phyloP scores from a whole-genome alignment of 2,888 invertebrate genomes.

The Hyposoter didymator region DNA sequence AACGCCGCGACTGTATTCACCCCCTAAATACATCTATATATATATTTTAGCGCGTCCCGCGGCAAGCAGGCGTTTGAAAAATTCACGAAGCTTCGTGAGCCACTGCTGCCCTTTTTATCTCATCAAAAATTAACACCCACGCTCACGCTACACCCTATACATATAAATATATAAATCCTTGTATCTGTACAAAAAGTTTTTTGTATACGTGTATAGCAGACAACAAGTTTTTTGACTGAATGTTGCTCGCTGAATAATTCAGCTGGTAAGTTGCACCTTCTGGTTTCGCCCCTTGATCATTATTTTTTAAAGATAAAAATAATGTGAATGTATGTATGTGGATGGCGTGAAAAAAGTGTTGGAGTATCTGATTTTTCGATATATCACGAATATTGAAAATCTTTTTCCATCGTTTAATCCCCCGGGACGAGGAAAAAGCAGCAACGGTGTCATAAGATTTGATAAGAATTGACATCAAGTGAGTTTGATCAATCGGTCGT shows the following conservation, averaged over 20 bases:
- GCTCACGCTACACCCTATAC: conserved; percentile 31
- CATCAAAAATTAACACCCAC: conserved; percentile 80
- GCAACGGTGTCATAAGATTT: conserved; percentile 24
- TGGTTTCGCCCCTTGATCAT: background rate
- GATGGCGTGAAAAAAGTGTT: background rate
- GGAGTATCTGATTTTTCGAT: conserved; percentile 20
- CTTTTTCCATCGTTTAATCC: conserved; percentile 3
- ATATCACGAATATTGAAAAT: conserved; percentile 30
- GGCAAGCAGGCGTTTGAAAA: conserved; percentile 74
- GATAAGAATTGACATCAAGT: conserved; percentile 19
- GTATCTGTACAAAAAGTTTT: background rate
- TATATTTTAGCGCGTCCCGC: conserved; percentile 30
- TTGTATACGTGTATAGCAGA: background rate
- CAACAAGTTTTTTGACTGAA: conserved; percentile 3
- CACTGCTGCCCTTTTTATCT: conserved; percentile 80
- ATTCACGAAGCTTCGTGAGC: conserved; percentile 77
- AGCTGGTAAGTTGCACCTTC: background rate
- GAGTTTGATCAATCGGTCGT: conserved; percentile 19
- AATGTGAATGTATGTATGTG: background rate
- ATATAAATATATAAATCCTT: conserved; percentile 6
- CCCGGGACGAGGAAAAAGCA: background rate
- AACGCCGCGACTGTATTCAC: conserved; percentile 36
- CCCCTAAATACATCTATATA: conserved; percentile 20
- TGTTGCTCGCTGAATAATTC: conserved; percentile 43
- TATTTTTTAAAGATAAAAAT: conserved; percentile 1